Conservation (phyloP, 2,888 invertebrate species). For the Agrochola litura region DNA sequence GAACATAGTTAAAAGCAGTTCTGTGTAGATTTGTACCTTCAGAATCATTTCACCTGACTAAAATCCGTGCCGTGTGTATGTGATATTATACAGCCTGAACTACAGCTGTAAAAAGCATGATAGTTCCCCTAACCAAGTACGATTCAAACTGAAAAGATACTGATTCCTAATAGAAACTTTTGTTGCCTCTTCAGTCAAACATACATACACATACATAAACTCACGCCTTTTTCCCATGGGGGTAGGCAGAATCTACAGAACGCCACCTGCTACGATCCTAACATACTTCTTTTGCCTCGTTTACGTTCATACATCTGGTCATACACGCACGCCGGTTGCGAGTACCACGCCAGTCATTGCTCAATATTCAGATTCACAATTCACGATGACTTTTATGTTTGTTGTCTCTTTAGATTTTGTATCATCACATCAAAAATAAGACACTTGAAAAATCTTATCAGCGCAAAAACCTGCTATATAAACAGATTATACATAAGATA, state of each 20-base stretch:
- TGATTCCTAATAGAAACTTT: background rate
- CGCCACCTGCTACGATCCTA: no score
- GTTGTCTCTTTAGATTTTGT: background rate
- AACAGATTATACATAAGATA: background rate
- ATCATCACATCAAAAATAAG: background rate
- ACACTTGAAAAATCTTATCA: constrained; percentile 25
- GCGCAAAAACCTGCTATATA: background rate
- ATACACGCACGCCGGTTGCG: no score
- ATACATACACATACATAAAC: no score
- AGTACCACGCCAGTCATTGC: no score
- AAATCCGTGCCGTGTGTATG: background rate
- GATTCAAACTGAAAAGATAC: background rate
- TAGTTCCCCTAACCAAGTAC: background rate
- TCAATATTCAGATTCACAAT: background rate
- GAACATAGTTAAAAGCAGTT: background rate
- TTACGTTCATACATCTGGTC: no score
- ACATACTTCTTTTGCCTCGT: no score
- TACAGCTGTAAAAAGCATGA: background rate
- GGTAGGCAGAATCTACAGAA: no score
- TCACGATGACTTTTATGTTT: background rate
- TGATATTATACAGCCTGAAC: no score
- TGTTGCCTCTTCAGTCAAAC: background rate
- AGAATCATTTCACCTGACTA: no score
- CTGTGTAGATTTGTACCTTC: background rate
- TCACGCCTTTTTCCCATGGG: no score